Evolutionary conservation across 2,113 vertebrate species (phyloP).

Genomic region (Mobula birostris): DNA sequence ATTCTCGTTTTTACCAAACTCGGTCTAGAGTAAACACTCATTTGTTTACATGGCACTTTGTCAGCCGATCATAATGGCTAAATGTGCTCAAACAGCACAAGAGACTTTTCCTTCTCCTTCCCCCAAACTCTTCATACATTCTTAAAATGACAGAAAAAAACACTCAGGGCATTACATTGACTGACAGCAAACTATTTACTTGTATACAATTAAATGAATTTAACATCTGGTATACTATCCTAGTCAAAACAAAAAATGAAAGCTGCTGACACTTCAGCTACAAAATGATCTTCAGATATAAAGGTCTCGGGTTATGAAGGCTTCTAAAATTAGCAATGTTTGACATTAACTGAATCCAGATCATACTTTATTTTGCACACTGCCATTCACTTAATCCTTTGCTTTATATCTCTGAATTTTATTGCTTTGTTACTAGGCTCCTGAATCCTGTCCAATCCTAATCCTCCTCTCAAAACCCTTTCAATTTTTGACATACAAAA

Average conservation of each 20-base stretch:
- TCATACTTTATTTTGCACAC: neutral
- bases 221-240: neutral
- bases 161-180: neutral
- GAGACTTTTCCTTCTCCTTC: neutral
- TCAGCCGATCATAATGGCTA: neutral
- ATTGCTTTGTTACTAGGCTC: neutral
- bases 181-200: neutral
- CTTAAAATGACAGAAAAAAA: neutral
- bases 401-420: neutral
- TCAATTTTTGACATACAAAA: constrained; percentile 2
- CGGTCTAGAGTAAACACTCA: too few relatives aligned
- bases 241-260: neutral
- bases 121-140: too few relatives aligned
- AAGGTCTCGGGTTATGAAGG: neutral
- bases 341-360: neutral
- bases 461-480: neutral
- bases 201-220: neutral
- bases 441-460: neutral
- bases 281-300: neutral
- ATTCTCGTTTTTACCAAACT: neutral
- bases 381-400: neutral
- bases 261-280: neutral
- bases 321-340: neutral
- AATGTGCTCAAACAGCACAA: neutral
- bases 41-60: neutral